Evolutionary conservation across 2,797 vertebrate genomes (phyloP), one percentile per base, ranked within the genome.

Genomic region (Sciaenops ocellatus): DNA sequence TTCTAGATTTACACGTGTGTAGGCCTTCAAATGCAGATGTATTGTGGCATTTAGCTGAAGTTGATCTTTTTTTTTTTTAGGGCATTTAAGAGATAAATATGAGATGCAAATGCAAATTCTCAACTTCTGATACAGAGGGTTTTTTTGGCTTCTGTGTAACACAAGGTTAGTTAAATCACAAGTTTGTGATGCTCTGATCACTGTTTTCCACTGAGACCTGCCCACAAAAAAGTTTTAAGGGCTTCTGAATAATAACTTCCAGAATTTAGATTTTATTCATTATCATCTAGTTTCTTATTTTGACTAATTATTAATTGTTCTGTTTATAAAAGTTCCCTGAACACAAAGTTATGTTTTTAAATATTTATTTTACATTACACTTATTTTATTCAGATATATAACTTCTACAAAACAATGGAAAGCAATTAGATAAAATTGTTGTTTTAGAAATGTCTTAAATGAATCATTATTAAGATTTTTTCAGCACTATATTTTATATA

Each of bases 71-170:
- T 67, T 75, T 42, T 10, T 12, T 24, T 24, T 69, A 0, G 4
- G 18, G 7, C 3, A 1, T 69, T 73, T 1, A 60, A 61, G 10
- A 76, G 6, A 30, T 54, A 8, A 69, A 57, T 26, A 47, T 38
- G 26, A 68, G 28, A 54, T 24, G 15, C 6, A 68, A 74, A 66
- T 68, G 41, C 64, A 82, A 69, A 74, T 44, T 76, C 13, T 85
- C 66, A 80, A 71, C 75, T 83, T 84, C 50, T 76, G 52, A 56
- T 59, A 1, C 30, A 5, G 12, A 61, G 7, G 6, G 0, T 73
- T 46, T 51, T 66, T 69, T 78, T 28, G 42, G 42, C 76, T 78
- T 83, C 76, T 83, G 74, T 80, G 56, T 52, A 34, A 62, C 17
- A 44, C 18, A 1, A 60, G 41, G 50, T 67, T 7, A 9, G 34